Percentiles rank a stretch among this genome's conserved stretches.
Evolutionary conservation across 1,140 invertebrate genomes (phyloP).

Genomic region (Centruroides sculpturatus): DNA sequence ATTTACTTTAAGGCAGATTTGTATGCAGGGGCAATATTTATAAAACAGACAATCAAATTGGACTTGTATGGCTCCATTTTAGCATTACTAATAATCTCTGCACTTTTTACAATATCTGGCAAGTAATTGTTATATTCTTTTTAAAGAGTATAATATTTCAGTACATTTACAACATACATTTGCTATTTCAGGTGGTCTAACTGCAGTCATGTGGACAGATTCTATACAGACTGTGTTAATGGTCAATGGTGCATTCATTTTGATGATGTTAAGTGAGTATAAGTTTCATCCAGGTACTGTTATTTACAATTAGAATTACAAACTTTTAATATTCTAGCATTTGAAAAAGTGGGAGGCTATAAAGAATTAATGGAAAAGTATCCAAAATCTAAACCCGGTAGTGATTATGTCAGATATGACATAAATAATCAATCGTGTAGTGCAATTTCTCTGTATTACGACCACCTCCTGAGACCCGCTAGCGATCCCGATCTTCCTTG

Average conservation of each 20-base stretch:
- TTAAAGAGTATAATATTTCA: too few species aligned
- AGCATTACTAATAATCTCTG: slow-evolving; percentile 32
- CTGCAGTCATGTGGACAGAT: slow-evolving; percentile 40
- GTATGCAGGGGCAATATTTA: slow-evolving; percentile 37
- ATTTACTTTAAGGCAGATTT: slow-evolving; percentile 28
- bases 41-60: slow-evolving; percentile 36
- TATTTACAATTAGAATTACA: neutral
- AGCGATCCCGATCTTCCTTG: slow-evolving; percentile 30
- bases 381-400: slow-evolving; percentile 16
- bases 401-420: slow-evolving; percentile 21
- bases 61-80: slow-evolving; percentile 34
- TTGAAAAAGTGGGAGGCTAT: slow-evolving; percentile 34
- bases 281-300: too few species aligned
- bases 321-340: slow-evolving; percentile 2
- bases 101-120: slow-evolving; percentile 34
- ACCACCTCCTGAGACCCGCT: slow-evolving; percentile 28
- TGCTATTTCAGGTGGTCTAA: slow-evolving; percentile 30
- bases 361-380: slow-evolving; percentile 29
- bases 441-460: slow-evolving; percentile 5
- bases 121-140: neutral
- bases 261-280: slow-evolving; percentile 10
- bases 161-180: too few species aligned
- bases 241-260: slow-evolving; percentile 29
- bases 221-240: slow-evolving; percentile 37
- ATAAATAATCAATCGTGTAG: slow-evolving; percentile 22